Evolutionary conservation across 2,797 vertebrate species (phyloP), one percentile per base, ranked within the genome.

Genomic region (Eulemur rubriventer): DNA sequence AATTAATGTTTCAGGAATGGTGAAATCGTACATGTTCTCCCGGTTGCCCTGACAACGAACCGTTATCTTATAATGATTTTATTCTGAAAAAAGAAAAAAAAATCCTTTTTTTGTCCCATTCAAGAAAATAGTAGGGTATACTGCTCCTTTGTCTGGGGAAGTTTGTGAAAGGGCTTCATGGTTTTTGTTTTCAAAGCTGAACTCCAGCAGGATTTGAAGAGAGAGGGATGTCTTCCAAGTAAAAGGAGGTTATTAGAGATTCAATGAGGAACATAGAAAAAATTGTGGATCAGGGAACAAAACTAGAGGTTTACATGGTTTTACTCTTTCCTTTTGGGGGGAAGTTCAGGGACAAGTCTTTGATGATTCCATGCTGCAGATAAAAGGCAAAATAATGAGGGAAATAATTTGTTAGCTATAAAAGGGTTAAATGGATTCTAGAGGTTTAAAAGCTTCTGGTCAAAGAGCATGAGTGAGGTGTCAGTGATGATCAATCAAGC

Each of bases 31-130:
- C 14, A 18, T 50, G 0, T 73, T 67, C 26, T 96, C 48, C 59
- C 11, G 20, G 7, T 48, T 76, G 24, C 2, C 11, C 22, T 75
- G 76, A 67, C 30, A 91, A 28, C 61, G 26, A 33, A 11, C 41
- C 1, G 35, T 95, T 91, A 72, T 85, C 9, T 63, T 96, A 46
- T n/a, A 79, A 63, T 81, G 48, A 26, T 67, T 94, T 93, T 85
- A 81, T 72, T 43, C 48, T 91, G 1, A 59, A 26, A 91, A 96
- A 67, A 61, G 59, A 61, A 52, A 96, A 67, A 61, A 65, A 61
- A 52, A 2, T 69, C 18, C 6, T 20, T 75, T 57, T 63, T 63
- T 35, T 17, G 26, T 35, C 46, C 3, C 35, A 59, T 82, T 94
- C 43, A 92, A 92, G 55, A 57, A 95, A 88, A 81, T 70, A 90